Conservation (phyloP, 2,113 vertebrate species). For the Pipa parva region DNA sequence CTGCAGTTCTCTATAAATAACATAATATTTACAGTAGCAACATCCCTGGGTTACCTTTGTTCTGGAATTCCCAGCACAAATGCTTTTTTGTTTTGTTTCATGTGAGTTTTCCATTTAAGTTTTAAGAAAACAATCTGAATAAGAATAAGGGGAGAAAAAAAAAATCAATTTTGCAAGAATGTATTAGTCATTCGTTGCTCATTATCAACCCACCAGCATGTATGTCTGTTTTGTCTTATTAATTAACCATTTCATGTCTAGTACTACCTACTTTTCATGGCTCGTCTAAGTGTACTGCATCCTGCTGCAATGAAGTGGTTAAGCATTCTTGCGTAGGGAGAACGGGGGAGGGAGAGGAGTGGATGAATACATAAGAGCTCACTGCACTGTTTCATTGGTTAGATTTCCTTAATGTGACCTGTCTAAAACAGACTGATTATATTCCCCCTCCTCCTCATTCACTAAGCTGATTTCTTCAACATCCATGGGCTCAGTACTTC, state of each 20-base stretch:
- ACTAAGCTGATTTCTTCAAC: constrained; percentile 47
- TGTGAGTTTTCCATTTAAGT: neutral
- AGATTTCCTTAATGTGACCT: constrained; percentile 59
- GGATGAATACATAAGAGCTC: constrained; percentile 60
- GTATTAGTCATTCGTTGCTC: constrained; percentile 67
- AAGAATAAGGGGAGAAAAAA: neutral
- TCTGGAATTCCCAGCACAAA: neutral
- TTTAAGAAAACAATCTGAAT: neutral
- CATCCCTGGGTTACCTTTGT: constrained; percentile 3
- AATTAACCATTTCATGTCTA: constrained; percentile 24
- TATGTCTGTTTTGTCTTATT: constrained; percentile 18
- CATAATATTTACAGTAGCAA: neutral
- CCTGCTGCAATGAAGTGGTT: constrained; percentile 30
- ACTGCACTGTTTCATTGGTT: constrained; percentile 72
- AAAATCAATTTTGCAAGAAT: constrained; percentile 51
- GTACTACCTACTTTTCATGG: constrained; percentile 5
- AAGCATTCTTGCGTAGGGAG: constrained; percentile 56
- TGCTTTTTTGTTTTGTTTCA: neutral
- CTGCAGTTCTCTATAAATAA: neutral
- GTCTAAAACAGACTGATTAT: constrained; percentile 66
- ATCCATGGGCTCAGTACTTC: constrained; percentile 6
- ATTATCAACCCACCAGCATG: constrained; percentile 60
- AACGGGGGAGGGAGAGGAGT: constrained; percentile 47
- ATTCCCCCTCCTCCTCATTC: constrained; percentile 56
- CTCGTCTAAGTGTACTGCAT: neutral